Conservation (phyloP, 2,113 vertebrate species). For the Cichladusa arquata region DNA sequence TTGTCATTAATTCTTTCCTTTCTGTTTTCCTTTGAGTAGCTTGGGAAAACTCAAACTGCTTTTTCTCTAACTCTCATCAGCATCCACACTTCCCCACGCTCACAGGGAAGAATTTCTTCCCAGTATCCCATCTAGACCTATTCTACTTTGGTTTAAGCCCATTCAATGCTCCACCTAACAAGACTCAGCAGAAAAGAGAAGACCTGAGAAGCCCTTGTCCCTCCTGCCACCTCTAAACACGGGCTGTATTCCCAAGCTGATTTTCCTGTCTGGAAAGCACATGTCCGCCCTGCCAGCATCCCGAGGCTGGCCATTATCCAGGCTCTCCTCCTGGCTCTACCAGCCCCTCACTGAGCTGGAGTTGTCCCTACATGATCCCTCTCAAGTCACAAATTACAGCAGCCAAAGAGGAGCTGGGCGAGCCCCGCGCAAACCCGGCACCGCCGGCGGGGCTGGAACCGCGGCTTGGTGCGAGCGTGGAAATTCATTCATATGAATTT, state of each 20-base stretch:
- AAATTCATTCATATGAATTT: conserved; percentile 78
- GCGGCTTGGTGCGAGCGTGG: conserved; percentile 44
- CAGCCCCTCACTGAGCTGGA: background rate
- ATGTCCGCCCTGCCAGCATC: fast-evolving
- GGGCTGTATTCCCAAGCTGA: background rate
- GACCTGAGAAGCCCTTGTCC: background rate
- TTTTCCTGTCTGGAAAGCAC: background rate
- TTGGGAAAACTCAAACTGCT: too few relatives aligned
- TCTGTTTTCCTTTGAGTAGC: too few relatives aligned
- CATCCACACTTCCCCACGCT: background rate
- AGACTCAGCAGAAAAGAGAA: background rate
- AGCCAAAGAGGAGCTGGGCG: background rate
- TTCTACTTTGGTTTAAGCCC: background rate
- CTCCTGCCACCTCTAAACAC: background rate
- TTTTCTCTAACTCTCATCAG: too few relatives aligned
- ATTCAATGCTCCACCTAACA: fast-evolving
- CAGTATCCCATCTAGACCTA: background rate
- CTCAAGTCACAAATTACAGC: background rate
- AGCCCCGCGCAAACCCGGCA: background rate
- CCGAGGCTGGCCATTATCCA: background rate
- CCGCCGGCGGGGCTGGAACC: conserved; percentile 25
- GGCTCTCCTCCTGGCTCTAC: background rate
- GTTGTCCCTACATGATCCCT: background rate
- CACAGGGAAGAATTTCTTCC: background rate
- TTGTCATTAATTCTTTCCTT: too few relatives aligned